phyloP scores from a whole-genome alignment of 2,797 vertebrate species.

The Heterohyrax brucei region DNA sequence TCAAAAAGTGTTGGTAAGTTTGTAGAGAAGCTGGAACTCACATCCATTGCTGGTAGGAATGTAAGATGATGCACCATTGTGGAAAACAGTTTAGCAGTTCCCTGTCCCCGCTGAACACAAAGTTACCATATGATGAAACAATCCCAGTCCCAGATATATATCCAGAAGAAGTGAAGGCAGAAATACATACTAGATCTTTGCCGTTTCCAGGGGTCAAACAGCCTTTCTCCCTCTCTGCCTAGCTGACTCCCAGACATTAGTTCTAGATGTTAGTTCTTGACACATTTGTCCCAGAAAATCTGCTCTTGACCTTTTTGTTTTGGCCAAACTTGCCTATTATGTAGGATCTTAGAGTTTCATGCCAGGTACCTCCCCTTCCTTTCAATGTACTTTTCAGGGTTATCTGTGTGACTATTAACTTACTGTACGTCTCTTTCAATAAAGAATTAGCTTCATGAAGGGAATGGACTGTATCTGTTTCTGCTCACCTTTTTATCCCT shows the following conservation, averaged over 20 bases:
- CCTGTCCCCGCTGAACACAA: no score
- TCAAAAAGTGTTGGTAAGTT: no score
- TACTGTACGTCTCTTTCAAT: conserved; percentile 26
- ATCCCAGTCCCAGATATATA: no score
- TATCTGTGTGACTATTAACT: conserved; percentile 40
- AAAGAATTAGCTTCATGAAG: conserved; percentile 25
- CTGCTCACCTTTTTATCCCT: conserved; percentile 1
- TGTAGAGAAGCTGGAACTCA: no score
- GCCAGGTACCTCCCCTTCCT: neutral
- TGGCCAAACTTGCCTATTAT: conserved; percentile 15
- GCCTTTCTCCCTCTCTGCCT: conserved; percentile 16
- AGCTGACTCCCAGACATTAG: neutral
- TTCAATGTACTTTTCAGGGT: conserved; percentile 37
- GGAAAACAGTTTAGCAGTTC: no score
- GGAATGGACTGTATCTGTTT: neutral
- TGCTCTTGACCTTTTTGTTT: conserved; percentile 13
- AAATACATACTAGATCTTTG: neutral
- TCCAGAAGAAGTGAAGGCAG: no score
- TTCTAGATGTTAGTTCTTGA: conserved; percentile 1
- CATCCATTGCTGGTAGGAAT: no score
- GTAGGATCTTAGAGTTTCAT: neutral
- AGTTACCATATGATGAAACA: no score
- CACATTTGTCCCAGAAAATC: conserved; percentile 37
- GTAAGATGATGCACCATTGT: no score
- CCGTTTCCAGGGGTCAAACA: conserved; percentile 11